phyloP scores from a whole-genome alignment of 2,888 invertebrate species.

The Itoplectis maculator region DNA sequence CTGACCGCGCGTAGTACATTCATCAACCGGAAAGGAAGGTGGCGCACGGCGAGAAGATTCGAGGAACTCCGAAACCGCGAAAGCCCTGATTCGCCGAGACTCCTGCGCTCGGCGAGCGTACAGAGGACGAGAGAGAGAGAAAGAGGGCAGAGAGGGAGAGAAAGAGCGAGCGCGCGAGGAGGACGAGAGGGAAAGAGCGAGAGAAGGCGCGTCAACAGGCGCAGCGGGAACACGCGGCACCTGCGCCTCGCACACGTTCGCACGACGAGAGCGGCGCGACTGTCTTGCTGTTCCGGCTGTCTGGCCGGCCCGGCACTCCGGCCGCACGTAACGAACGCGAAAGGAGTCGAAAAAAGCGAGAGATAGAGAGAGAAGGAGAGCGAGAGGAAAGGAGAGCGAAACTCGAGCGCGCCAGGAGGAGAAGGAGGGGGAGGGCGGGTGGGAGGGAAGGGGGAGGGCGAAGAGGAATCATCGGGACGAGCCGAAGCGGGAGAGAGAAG shows the following conservation, averaged over 20 bases:
- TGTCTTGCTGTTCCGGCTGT: slow-evolving; percentile 37
- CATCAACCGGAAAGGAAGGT: slow-evolving; percentile 52
- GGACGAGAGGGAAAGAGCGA: background rate
- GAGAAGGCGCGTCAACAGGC: background rate
- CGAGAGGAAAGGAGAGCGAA: slow-evolving; percentile 22
- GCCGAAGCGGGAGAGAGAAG: slow-evolving; percentile 32
- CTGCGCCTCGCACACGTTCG: slow-evolving; percentile 52
- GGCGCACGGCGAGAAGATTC: slow-evolving; percentile 45
- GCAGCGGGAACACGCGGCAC: slow-evolving; percentile 56
- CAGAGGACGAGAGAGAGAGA: slow-evolving; percentile 1
- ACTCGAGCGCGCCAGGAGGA: slow-evolving; percentile 40
- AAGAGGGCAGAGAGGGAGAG: background rate
- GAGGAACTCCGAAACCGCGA: slow-evolving; percentile 50
- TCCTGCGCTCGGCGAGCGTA: slow-evolving; percentile 31
- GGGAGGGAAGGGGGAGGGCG: slow-evolving; percentile 15
- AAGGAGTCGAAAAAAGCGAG: slow-evolving; percentile 36
- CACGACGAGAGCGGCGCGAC: slow-evolving; percentile 38
- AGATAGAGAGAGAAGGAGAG: slow-evolving; percentile 14
- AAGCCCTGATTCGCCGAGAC: slow-evolving; percentile 57
- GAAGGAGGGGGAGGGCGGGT: background rate
- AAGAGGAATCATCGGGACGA: slow-evolving; percentile 37
- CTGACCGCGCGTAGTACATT: slow-evolving; percentile 6
- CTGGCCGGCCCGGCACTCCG: slow-evolving; percentile 25
- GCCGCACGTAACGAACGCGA: slow-evolving; percentile 49
- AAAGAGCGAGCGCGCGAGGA: background rate